Percentiles rank a stretch among this genome's conserved stretches.
phyloP scores from a whole-genome alignment of 2,888 invertebrate genomes.

The Temnothorax ravouxi region DNA sequence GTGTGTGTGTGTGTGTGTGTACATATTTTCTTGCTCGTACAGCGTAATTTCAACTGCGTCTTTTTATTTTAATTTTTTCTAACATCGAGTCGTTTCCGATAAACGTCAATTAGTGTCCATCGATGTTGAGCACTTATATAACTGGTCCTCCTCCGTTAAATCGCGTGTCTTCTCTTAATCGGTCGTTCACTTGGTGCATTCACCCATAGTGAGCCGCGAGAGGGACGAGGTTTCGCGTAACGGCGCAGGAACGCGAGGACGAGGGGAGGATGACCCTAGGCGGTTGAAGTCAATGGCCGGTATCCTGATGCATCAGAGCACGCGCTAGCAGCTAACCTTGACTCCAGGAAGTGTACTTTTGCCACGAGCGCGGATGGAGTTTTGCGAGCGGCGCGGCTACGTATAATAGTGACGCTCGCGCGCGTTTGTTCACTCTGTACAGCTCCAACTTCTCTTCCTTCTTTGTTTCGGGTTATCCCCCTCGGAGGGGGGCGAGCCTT shows the following conservation, averaged over 20 bases:
- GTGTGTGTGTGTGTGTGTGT: too few relatives aligned
- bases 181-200: conserved; percentile 45
- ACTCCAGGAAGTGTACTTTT: conserved; percentile 83
- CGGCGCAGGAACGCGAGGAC: conserved; percentile 41
- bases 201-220: conserved; percentile 7
- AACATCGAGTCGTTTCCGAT: neutral
- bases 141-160: neutral
- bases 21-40: neutral
- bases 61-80: neutral
- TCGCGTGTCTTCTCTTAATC: neutral
- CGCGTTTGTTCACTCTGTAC: conserved; percentile 77
- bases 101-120: neutral
- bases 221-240: conserved; percentile 31
- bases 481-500: conserved; percentile 22
- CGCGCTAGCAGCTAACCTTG: conserved; percentile 78
- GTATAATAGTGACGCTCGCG: conserved; percentile 64
- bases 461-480: conserved; percentile 55
- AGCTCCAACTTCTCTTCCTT: conserved; percentile 44
- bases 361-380: conserved; percentile 60
- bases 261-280: conserved; percentile 55
- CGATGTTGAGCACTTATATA: neutral
- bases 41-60: neutral
- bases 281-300: conserved; percentile 80
- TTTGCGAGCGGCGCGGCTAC: conserved; percentile 60
- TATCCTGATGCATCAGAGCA: conserved; percentile 84